Evolutionary conservation across 2,888 invertebrate species (phyloP).

Genomic region (Cosmia trapezina): DNA sequence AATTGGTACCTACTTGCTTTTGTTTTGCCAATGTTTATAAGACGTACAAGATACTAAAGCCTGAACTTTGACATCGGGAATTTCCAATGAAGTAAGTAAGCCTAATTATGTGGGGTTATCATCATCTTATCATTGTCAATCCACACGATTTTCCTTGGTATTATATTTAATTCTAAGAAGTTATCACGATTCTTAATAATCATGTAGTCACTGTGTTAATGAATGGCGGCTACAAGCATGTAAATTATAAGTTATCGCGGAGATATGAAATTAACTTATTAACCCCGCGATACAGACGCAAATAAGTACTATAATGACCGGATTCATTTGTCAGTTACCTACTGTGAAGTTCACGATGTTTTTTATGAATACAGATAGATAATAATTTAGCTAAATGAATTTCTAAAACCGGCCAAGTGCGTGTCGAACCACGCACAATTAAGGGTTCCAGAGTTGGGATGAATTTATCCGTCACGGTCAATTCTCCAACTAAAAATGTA

Average conservation of each 20-base stretch:
- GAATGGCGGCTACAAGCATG: conserved; percentile 10
- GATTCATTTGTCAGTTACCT: conserved; percentile 35
- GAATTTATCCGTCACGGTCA: too few species aligned
- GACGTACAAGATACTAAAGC: background rate
- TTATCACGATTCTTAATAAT: conserved; percentile 34
- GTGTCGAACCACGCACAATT: too few species aligned
- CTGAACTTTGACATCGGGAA: conserved; percentile 23
- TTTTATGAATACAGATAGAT: background rate
- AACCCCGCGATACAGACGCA: conserved; percentile 41
- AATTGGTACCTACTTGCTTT: too few species aligned
- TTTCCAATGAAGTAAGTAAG: background rate
- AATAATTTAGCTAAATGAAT: background rate
- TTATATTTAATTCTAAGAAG: conserved; percentile 26
- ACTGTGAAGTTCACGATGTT: background rate
- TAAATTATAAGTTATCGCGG: conserved; percentile 42
- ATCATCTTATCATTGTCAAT: background rate
- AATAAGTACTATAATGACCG: conserved; percentile 27
- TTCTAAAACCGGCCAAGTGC: too few species aligned
- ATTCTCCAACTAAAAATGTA: too few species aligned
- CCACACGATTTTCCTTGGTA: conserved; percentile 22
- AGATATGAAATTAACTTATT: conserved; percentile 48
- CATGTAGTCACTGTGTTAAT: conserved; percentile 25
- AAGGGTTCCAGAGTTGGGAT: too few species aligned
- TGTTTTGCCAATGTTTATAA: conserved; percentile 1
- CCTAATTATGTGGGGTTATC: background rate